Conservation (phyloP, 1,140 invertebrate genomes). For the Drosophila navojoa region DNA sequence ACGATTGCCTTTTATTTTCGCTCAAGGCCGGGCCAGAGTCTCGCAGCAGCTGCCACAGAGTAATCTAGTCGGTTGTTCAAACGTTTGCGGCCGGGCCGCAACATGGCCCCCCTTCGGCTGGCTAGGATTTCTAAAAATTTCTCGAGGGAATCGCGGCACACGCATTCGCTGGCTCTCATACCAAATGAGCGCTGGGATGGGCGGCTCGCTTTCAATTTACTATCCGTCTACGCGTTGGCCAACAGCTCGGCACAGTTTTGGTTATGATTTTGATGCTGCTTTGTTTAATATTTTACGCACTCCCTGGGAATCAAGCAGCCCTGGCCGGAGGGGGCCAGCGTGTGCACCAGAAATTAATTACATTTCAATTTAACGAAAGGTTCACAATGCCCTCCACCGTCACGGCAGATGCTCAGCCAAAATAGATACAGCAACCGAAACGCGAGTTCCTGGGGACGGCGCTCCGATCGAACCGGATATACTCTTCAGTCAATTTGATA, state of each 20-base stretch:
- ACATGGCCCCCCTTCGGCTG: background rate
- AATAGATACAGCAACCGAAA: constrained; percentile 22
- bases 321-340: constrained; percentile 19
- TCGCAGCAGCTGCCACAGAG: constrained; percentile 40
- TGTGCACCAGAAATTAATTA: constrained; percentile 72
- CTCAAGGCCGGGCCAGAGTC: constrained; percentile 47
- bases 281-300: constrained; percentile 46
- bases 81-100: constrained; percentile 22
- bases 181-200: constrained; percentile 34
- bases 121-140: constrained; percentile 68
- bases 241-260: background rate
- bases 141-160: constrained; percentile 54
- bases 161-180: constrained; percentile 35
- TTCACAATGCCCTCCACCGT: constrained; percentile 8
- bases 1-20: constrained; percentile 65
- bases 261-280: constrained; percentile 20
- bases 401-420: constrained; percentile 9
- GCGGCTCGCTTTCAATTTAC: constrained; percentile 60
- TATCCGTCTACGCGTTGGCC: constrained; percentile 7
- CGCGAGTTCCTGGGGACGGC: background rate
- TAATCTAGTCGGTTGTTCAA: constrained; percentile 53
- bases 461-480: too few species aligned
- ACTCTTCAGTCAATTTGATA: too few species aligned
- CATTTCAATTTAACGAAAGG: constrained; percentile 69
- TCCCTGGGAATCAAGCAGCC: constrained; percentile 17